These are phyloP conservation scores for Rhynchonycteris naso DNA, from an alignment of 2,797 vertebrate genomes.

Conservation along the genomic window DNA sequence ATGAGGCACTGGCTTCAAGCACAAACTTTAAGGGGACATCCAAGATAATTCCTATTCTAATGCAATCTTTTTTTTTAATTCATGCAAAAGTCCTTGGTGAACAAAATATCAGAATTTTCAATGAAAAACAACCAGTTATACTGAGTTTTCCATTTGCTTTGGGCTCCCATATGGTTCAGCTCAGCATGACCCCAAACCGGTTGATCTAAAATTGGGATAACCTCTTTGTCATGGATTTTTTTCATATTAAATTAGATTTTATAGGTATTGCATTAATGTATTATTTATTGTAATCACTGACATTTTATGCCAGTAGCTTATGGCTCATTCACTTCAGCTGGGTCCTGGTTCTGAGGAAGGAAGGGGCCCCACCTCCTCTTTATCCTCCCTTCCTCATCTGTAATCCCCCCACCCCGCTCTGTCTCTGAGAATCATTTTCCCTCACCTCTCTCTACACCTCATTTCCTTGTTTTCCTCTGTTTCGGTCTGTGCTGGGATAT, in stretches of 20 bases:
- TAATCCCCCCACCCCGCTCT: not conserved
- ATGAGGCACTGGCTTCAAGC: not conserved
- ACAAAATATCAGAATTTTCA: not conserved
- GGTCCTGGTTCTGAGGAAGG: not conserved
- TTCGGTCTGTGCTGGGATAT: not conserved
- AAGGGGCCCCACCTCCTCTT: not conserved
- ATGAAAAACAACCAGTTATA: not conserved
- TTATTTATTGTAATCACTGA: not conserved
- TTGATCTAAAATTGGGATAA: not conserved
- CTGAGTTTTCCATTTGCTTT: not conserved
- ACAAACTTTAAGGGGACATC: not conserved
- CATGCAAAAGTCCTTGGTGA: not conserved
- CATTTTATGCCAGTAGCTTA: not conserved
- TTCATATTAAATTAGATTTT: not conserved
- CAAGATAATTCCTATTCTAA: not conserved
- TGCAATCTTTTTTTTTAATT: not conserved
- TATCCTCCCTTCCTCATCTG: not conserved
- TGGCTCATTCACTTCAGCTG: not conserved
- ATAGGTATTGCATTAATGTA: not conserved
- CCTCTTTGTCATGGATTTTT: too few species aligned
- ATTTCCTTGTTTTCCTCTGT: not conserved
- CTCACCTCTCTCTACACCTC: not conserved
- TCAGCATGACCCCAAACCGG: accelerated
- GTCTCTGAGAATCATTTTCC: not conserved
- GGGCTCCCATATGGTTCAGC: accelerated